Base-by-base conservation (phyloP, 2,888 invertebrate genomes). In the Aphidoletes aphidimyza region DNA sequence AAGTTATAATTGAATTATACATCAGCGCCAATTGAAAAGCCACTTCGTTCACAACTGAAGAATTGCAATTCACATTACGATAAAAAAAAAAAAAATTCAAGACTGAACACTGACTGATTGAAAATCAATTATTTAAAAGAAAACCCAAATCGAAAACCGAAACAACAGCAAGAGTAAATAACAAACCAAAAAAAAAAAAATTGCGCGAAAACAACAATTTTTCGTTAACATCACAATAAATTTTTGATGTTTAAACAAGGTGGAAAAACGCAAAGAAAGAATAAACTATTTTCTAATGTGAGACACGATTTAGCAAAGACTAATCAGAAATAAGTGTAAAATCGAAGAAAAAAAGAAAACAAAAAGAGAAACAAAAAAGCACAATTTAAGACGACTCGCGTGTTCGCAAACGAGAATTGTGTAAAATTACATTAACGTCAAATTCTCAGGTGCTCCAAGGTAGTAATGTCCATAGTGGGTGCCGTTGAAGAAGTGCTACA, bases 391-490 rank as follows among this genome's bases (percentile, higher is more conserved):
- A 69, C 69, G 69, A 69, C 69, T 69, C 69, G 69, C 69, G 69
- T 78, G 26, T 78, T 78, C 78, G 78, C 5, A 11, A 11, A 78
- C 6, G 5, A 78, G 30, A 81, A 54, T 14, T 19, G 17, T 8
- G 5, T 19, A 37, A n/a, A 37, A 81, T 81, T 37, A 14, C 34
- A 78, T 36, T 78, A 1, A 37, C 19, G 36, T 17, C 37, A 81
- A n/a, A 37, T 22, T 37, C 81, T 81, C 81, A 14, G 69, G 69
- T n/a, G 37, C 39, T 81, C n/a, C 37, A 81, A 42, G 0, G 0
- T 26, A 42, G 83, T 54, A 36, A 84, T 84, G 84, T 84, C 84
- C 47, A 84, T 84, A 36, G 84, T 84, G 47, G 47, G 84, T 54
- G 84, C 49, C 54, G 26, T 30, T 22, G 84, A 84, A 84, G 54